A percentile compares a stretch with the other conserved stretches of the same genome.
phyloP scores from a whole-genome alignment of 2,888 invertebrate genomes.

The Rhingia rostrata region DNA sequence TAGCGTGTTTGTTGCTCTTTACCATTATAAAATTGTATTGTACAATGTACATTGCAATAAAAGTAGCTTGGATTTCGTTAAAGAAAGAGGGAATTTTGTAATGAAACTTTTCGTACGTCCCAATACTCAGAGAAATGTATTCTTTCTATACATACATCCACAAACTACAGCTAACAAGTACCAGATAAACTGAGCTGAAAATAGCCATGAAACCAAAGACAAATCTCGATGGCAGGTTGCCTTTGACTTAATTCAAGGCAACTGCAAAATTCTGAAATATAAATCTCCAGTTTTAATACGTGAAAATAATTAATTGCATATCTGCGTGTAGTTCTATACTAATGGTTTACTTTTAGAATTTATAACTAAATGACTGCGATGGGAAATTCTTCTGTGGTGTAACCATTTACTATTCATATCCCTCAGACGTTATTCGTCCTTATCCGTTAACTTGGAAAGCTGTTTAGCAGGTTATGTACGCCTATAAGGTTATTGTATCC shows the following conservation, averaged over 20 bases:
- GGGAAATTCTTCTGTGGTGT: too few relatives aligned
- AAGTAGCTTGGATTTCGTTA: conserved; percentile 23
- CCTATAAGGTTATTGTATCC: too few relatives aligned
- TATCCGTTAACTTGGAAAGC: too few relatives aligned
- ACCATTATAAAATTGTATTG: conserved; percentile 6
- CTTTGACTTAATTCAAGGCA: conserved; percentile 17
- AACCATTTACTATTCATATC: too few relatives aligned
- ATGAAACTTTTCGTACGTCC: conserved; percentile 18
- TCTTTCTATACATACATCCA: conserved; percentile 2
- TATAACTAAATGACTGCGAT: too few relatives aligned
- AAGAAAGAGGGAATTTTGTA: conserved; percentile 26
- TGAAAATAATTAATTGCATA: too few relatives aligned
- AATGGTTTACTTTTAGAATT: too few relatives aligned
- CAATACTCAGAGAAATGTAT: conserved; percentile 15
- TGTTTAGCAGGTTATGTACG: too few relatives aligned
- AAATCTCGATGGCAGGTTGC: conserved; percentile 9
- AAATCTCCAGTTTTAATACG: too few relatives aligned
- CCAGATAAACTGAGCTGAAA: conserved; percentile 28
- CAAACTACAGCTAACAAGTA: conserved; percentile 17
- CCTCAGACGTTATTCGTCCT: too few relatives aligned
- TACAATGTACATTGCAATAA: conserved; percentile 1
- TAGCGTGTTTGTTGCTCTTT: conserved; percentile 31
- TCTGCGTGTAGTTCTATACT: too few relatives aligned
- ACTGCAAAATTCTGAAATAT: not conserved
- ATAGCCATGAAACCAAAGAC: conserved; percentile 15